Evolutionary conservation across 2,113 vertebrate genomes (phyloP).

Genomic region (Merops nubicus): DNA sequence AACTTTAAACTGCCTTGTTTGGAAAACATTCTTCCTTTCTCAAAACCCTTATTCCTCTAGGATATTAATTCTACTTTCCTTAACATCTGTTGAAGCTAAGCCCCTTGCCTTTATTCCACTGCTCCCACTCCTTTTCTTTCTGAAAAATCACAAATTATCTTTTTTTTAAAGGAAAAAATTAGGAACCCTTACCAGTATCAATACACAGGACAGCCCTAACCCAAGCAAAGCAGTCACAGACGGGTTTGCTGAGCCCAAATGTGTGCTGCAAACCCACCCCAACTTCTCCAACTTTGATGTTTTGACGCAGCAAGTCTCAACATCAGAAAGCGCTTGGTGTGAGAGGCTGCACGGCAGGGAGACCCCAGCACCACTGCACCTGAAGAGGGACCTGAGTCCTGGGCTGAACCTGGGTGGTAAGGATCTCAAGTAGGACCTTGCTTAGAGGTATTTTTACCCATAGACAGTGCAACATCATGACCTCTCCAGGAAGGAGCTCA

Average conservation of each 20-base stretch:
- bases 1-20: not conserved
- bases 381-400: not conserved
- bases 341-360: not conserved
- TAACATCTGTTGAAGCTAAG: not conserved
- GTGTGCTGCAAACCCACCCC: not conserved
- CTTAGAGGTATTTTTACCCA: fast-evolving
- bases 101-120: not conserved
- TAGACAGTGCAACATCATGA: not conserved
- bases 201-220: not conserved
- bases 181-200: not conserved
- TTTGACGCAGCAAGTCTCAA: not conserved
- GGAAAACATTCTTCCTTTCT: not conserved
- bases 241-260: not conserved
- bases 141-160: not conserved
- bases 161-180: not conserved
- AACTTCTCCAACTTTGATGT: not conserved
- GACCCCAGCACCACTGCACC: not conserved
- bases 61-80: not conserved
- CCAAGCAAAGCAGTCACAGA: not conserved
- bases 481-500: not conserved
- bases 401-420: not conserved
- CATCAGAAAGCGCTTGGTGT: not conserved
- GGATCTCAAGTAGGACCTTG: not conserved
- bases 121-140: not conserved
- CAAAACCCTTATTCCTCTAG: not conserved